Evolutionary conservation across 1,140 invertebrate species (phyloP).

Genomic region (Goniozus legneri): DNA sequence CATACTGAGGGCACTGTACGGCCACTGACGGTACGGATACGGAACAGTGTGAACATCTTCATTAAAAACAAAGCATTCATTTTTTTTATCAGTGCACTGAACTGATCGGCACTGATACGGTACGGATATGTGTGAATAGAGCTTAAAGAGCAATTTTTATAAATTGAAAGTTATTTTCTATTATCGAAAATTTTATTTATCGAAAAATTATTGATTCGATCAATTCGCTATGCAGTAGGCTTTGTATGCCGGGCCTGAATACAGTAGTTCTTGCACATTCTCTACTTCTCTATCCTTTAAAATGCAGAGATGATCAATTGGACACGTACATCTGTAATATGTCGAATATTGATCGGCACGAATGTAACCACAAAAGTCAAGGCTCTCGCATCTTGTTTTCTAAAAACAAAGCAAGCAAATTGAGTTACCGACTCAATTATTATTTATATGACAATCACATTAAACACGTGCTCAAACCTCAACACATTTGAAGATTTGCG

Average conservation of each 20-base stretch:
- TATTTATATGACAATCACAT: slow-evolving; percentile 3
- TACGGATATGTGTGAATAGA: too few species aligned
- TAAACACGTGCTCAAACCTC: too few species aligned
- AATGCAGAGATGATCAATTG: slow-evolving; percentile 58
- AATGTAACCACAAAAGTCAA: slow-evolving; percentile 54
- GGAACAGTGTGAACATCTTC: too few species aligned
- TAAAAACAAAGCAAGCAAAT: slow-evolving; percentile 27
- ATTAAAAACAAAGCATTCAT: too few species aligned
- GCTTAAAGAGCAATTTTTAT: too few species aligned
- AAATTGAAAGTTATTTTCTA: slow-evolving; percentile 2
- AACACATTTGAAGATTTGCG: slow-evolving; percentile 39
- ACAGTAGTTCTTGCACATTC: slow-evolving; percentile 58
- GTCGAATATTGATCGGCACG: slow-evolving; percentile 56
- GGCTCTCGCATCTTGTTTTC: slow-evolving; percentile 48
- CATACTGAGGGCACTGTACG: too few species aligned
- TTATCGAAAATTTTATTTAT: slow-evolving; percentile 4
- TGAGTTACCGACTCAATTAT: slow-evolving; percentile 4
- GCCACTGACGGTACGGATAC: too few species aligned
- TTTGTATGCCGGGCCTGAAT: slow-evolving; percentile 56
- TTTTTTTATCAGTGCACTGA: too few species aligned
- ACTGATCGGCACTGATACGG: too few species aligned
- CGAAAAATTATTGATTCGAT: too few species aligned
- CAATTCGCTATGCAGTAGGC: slow-evolving; percentile 56
- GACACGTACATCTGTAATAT: slow-evolving; percentile 64
- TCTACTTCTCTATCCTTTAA: slow-evolving; percentile 47